These are phyloP conservation scores for Luehdorfia chinensis DNA, from an alignment of 1,140 invertebrate genomes.

Conservation along the genomic window DNA sequence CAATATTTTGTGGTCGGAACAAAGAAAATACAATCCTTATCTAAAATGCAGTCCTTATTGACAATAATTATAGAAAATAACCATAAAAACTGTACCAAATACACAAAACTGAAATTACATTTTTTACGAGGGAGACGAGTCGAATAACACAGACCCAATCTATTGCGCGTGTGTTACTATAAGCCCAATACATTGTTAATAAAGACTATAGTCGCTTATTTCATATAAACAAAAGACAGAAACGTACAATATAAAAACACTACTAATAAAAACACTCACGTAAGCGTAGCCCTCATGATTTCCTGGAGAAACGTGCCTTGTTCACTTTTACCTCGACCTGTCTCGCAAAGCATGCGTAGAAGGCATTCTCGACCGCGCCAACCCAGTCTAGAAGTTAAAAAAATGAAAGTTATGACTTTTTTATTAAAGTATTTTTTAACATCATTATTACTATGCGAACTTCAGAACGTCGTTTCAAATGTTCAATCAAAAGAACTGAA, in stretches of 20 bases:
- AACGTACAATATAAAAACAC: constrained; percentile 15
- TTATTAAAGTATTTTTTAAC: not conserved
- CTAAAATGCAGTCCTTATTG: constrained; percentile 1
- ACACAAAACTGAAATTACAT: constrained; percentile 17
- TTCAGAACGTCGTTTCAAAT: not conserved
- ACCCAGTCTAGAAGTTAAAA: constrained; percentile 65
- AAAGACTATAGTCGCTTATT: constrained; percentile 3
- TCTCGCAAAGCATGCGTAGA: constrained; percentile 77
- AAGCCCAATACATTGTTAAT: constrained; percentile 4
- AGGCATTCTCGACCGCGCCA: constrained; percentile 78
- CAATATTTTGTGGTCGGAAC: too few species aligned
- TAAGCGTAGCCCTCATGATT: constrained; percentile 78
- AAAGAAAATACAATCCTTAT: constrained; percentile 1
- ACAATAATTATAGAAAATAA: constrained; percentile 11
- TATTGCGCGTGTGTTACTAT: not conserved
- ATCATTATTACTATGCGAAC: not conserved
- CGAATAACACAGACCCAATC: constrained; percentile 7
- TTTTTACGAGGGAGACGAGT: constrained; percentile 11
- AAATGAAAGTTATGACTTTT: not conserved
- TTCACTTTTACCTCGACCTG: constrained; percentile 57
- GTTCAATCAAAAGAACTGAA: too few species aligned
- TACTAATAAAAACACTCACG: constrained; percentile 69
- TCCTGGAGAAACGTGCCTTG: constrained; percentile 78
- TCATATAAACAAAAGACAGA: constrained; percentile 1
- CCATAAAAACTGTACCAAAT: constrained; percentile 13